Base-by-base conservation (phyloP, 2,888 invertebrate species). In the Deilephila elpenor region DNA sequence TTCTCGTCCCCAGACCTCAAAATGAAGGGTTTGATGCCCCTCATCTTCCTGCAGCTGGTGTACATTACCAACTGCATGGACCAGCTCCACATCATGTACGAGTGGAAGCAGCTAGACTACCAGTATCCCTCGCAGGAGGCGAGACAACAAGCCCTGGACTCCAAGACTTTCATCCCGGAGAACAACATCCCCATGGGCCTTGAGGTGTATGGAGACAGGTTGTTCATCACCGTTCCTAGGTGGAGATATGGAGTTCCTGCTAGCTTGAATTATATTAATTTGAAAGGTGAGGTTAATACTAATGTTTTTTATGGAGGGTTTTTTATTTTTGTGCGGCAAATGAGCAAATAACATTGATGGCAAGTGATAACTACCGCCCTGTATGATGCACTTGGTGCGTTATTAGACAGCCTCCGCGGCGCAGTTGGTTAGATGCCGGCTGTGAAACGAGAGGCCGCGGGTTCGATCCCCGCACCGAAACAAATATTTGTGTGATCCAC, bases 211-310 rank as follows among this genome's bases (percentile, higher is more conserved):
- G 95, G 94, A 62, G 95, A 96, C 77, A 95, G 96, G 77, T 87
- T 97, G 78, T 97, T 97, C 83, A 89, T 97, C 20, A 97, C 97
- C 0, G 95, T 97, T 72, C 97, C 97, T 1, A 95, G 97, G 79
- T 97, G 97, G 97, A 96, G 95, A 82, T 85, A 90, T 29, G 98
- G 98, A 14, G 97, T 97, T 32, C 96, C 97, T 0, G 96, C 97
- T 34, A 97, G 97, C 76, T 94, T 98, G 86, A 96, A 96, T 83
- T 97, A 97, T 88, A 96, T 97, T 80, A 95, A 96, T 85, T 90
- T 96, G 80, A 96, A 96, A 93, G 97, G 97, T 97, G 73, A 74
- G 74, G 60, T 32, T 5, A 32, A 5, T 32, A 32, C 32, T 32
- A 32, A 5, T 5, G 32, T 32, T 5, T 3, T 32, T 32, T 32